These are phyloP conservation scores for Scytalopus superciliaris DNA, from an alignment of 2,113 vertebrate genomes.

Conservation along the genomic window DNA sequence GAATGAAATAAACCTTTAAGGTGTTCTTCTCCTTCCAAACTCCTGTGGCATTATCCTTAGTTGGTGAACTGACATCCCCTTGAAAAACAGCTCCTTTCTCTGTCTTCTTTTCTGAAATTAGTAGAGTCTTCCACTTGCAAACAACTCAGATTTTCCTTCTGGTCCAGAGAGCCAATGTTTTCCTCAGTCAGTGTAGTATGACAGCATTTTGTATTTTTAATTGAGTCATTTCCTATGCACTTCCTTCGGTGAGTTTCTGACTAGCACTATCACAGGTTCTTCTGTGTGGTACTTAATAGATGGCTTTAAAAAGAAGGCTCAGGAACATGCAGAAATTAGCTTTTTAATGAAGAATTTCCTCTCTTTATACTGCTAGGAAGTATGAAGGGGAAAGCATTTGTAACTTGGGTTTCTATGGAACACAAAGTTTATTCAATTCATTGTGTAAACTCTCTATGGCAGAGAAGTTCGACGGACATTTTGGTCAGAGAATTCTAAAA, in stretches of 20 bases:
- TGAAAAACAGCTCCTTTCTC: background rate
- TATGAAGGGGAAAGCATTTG: constrained; percentile 23
- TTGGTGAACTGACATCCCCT: background rate
- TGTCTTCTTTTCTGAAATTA: background rate
- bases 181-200: background rate
- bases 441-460: background rate
- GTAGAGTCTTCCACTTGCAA: background rate
- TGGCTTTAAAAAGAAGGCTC: background rate
- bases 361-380: constrained; percentile 50
- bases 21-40: background rate
- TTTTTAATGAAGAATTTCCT: constrained; percentile 33
- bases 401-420: background rate
- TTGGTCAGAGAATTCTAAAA: background rate
- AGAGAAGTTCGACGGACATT: background rate
- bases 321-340: constrained; percentile 13
- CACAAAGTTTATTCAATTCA: background rate
- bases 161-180: background rate
- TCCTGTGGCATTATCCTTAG: background rate
- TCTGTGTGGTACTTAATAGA: background rate
- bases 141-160: background rate
- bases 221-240: constrained; percentile 19
- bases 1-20: background rate
- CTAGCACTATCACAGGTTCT: background rate
- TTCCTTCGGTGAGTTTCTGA: constrained; percentile 19
- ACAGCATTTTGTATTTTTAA: constrained; percentile 7